phyloP scores from a whole-genome alignment of 2,113 vertebrate genomes.

The Apistogramma diplotaenia region DNA sequence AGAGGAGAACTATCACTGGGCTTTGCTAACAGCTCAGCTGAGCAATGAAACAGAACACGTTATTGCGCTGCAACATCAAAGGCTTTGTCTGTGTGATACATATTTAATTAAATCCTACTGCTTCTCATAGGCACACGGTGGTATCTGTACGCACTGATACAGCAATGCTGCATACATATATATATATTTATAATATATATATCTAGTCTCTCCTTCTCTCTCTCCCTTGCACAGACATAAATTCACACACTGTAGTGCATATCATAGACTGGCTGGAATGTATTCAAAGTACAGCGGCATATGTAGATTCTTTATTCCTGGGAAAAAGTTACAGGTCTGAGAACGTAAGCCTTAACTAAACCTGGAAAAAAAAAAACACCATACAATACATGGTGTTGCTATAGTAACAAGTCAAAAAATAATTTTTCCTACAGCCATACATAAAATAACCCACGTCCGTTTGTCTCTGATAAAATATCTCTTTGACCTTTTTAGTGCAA shows the following conservation, averaged over 20 bases:
- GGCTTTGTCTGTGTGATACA: slow-evolving; percentile 28
- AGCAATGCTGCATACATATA: neutral
- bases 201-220: neutral
- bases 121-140: neutral
- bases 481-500: neutral
- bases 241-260: neutral
- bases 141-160: neutral
- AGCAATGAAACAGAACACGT: slow-evolving; percentile 52
- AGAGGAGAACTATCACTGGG: slow-evolving; percentile 25
- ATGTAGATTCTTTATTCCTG: neutral
- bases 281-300: neutral
- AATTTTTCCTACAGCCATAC: neutral
- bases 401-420: neutral
- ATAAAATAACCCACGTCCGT: neutral
- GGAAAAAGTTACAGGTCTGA: neutral
- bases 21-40: slow-evolving; percentile 41
- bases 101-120: slow-evolving; percentile 50
- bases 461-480: neutral
- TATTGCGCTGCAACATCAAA: slow-evolving; percentile 56
- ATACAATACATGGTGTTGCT: neutral
- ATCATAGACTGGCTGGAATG: neutral
- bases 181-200: neutral
- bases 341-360: neutral
- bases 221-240: neutral
- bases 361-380: neutral